Evolutionary conservation across 2,797 vertebrate genomes (phyloP).

Genomic region (Lindbergichthys nudifrons): DNA sequence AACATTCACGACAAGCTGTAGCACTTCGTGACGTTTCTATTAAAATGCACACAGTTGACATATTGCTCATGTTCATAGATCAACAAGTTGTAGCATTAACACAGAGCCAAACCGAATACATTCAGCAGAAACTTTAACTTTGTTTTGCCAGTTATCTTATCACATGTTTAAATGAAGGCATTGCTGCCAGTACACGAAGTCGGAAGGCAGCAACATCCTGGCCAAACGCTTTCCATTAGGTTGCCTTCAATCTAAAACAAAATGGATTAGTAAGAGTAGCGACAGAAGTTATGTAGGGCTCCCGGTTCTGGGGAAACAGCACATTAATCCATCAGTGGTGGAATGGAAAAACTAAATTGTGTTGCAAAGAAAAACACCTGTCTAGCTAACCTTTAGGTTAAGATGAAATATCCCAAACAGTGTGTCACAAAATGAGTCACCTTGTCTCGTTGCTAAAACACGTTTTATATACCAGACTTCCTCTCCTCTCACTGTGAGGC

Average conservation of each 20-base stretch:
- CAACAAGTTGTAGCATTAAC: background rate
- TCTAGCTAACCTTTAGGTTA: background rate
- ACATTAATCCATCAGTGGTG: slow-evolving; percentile 2
- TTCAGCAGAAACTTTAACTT: background rate
- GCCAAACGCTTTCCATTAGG: slow-evolving; percentile 9
- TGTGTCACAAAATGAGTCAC: background rate
- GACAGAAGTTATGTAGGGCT: slow-evolving; percentile 6
- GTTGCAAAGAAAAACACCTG: slow-evolving; percentile 2
- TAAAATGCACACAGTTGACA: background rate
- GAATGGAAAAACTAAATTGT: background rate
- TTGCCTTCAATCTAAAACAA: slow-evolving; percentile 20
- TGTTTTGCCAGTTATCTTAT: background rate
- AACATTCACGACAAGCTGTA: background rate
- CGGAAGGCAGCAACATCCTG: background rate
- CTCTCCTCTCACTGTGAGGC: background rate
- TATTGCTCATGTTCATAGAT: background rate
- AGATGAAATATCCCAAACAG: slow-evolving; percentile 8
- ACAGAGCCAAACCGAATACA: background rate
- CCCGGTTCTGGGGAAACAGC: background rate
- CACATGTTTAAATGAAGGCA: background rate
- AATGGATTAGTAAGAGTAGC: slow-evolving; percentile 2
- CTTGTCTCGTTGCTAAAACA: background rate
- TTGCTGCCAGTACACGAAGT: background rate
- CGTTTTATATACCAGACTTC: slow-evolving; percentile 7
- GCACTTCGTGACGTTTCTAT: background rate